Base-by-base conservation (phyloP, 2,888 invertebrate species). In the Panopea generosa region DNA sequence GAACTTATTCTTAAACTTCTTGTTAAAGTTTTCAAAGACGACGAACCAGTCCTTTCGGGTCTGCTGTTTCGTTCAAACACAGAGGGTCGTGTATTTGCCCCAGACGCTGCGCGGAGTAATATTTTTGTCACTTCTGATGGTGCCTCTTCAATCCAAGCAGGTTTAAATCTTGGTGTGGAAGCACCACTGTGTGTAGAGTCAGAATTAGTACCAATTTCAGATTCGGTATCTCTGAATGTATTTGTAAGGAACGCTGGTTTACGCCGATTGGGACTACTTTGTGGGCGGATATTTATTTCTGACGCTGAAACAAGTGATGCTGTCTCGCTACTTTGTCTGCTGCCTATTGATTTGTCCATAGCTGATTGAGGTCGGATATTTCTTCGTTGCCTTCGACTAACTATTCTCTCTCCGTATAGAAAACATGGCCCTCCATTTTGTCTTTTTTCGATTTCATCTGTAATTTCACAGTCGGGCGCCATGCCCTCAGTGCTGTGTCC, bases 401-500 rank as follows among this genome's bases (percentile, higher is more conserved):
- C 80, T 2, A 89, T 85, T 24, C 91, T 73, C 63, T 90, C 90
- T 2, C 91, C 91, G 59, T 91, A 91, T 74, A 90, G 62, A 57
- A 90, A 90, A 65, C 84, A 88, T 2, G 89, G 88, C 11, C 77
- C 84, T 11, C 76, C 69, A 11, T 84, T 76, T 6, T 80, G 73
- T 16, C 60, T 47, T 20, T 62, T 61, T 49, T 80, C 75, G 16
- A 73, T 67, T 6, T 73, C 70, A n/a, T 79, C 81, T 6, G 77
- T 72, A 2, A 55, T 22, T 27, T 61, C 72, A 0, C 69, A 50
- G 11, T 81, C 79, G 1, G 88, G 87, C 1, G 83, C 79, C 0
- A 84, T 67, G 2, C 88, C 90, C 66, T 91, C 91, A 1, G 85
- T 81, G 60, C 90, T 91, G 73, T 87, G 85, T 0, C 91, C 91